These are phyloP conservation scores for Schizopygopsis pylzovi DNA, from an alignment of 2,797 vertebrate species.

Conservation along the genomic window DNA sequence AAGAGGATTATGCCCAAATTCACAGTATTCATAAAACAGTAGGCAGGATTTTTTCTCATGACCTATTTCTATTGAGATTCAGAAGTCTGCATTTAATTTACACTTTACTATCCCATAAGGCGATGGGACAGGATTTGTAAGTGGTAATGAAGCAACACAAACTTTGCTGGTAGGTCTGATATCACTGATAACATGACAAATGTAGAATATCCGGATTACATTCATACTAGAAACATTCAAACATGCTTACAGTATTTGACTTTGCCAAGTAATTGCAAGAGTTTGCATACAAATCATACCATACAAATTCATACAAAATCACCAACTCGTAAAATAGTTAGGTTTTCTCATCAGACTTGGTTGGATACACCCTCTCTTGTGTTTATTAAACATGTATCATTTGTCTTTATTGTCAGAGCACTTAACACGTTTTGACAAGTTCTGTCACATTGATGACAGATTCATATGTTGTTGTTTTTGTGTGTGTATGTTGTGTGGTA, in stretches of 20 bases:
- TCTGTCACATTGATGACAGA: conserved; percentile 45
- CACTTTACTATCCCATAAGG: neutral
- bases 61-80: neutral
- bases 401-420: conserved; percentile 47
- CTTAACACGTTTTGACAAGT: conserved; percentile 59
- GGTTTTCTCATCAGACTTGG: neutral
- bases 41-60: neutral
- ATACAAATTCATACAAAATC: neutral
- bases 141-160: neutral
- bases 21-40: neutral
- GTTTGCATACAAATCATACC: neutral
- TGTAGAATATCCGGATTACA: neutral
- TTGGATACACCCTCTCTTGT: neutral
- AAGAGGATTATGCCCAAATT: neutral
- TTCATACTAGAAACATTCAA: neutral
- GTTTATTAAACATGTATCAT: conserved; percentile 28
- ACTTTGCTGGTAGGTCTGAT: neutral
- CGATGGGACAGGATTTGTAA: neutral
- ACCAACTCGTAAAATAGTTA: neutral
- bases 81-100: neutral
- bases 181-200: neutral
- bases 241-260: neutral
- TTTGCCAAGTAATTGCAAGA: neutral
- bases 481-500: conserved; percentile 17
- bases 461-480: conserved; percentile 44